These are phyloP conservation scores for Mimumesa dahlbomi DNA, from an alignment of 2,888 invertebrate genomes.

Conservation along the genomic window DNA sequence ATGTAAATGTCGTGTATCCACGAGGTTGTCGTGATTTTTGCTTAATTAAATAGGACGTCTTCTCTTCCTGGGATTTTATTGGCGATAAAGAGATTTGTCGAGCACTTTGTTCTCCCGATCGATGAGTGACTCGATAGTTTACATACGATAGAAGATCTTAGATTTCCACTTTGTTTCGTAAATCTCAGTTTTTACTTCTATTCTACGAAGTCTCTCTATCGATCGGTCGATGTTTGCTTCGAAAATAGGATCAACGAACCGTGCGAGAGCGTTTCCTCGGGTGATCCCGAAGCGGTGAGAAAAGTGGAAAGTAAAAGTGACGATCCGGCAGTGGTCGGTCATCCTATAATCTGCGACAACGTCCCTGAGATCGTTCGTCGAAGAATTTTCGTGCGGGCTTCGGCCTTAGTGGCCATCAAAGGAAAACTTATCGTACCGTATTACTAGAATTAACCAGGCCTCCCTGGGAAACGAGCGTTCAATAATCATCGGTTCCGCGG, in stretches of 20 bases:
- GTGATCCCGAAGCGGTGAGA: not conserved
- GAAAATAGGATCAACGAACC: conserved; percentile 24
- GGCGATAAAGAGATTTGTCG: not conserved
- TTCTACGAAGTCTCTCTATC: not conserved
- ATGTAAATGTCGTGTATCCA: conserved; percentile 20
- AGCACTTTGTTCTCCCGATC: not conserved
- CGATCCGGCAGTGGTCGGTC: not conserved
- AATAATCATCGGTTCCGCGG: not conserved
- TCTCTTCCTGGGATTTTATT: not conserved
- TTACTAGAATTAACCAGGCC: too few species aligned
- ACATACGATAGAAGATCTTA: too few species aligned
- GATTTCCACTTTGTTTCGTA: too few species aligned
- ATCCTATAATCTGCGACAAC: not conserved
- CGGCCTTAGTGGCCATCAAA: too few species aligned
- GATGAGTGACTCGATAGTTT: too few species aligned
- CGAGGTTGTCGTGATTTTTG: not conserved
- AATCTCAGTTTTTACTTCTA: too few species aligned
- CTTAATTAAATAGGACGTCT: not conserved
- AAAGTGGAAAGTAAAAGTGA: conserved; percentile 1
- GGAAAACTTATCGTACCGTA: too few species aligned
- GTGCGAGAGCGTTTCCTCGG: not conserved
- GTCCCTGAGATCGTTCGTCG: too few species aligned
- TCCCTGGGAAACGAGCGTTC: too few species aligned
- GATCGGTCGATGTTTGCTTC: conserved; percentile 1
- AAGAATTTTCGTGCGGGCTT: too few species aligned